Conservation (phyloP, 2,797 vertebrate genomes). For the Myotis planiceps region DNA sequence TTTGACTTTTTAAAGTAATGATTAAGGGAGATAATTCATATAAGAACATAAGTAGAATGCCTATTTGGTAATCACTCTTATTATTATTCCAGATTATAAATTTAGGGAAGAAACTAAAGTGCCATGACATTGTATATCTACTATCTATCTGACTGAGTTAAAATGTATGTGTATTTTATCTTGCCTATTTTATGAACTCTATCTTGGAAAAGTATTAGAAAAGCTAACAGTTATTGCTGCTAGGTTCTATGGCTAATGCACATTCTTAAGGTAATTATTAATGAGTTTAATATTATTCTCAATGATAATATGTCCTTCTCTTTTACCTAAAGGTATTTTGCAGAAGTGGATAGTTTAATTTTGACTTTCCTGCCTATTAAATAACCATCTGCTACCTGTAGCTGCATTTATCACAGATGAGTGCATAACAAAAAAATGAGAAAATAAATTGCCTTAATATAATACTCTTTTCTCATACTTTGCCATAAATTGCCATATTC, state of each 20-base stretch:
- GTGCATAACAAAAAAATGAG: slow-evolving; percentile 18
- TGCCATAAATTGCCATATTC: slow-evolving; percentile 48
- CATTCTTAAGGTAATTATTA: slow-evolving; percentile 43
- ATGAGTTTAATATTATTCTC: slow-evolving; percentile 40
- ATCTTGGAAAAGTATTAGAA: slow-evolving; percentile 31
- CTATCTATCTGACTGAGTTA: not conserved
- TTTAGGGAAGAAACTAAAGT: not conserved
- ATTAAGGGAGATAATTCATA: not conserved
- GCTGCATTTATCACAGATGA: slow-evolving; percentile 51
- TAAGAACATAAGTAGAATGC: not conserved
- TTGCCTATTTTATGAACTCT: not conserved
- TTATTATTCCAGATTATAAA: not conserved
- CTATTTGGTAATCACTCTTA: not conserved
- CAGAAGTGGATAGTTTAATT: slow-evolving; percentile 53
- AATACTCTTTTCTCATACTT: slow-evolving; percentile 22
- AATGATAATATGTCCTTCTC: slow-evolving; percentile 14
- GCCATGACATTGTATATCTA: not conserved
- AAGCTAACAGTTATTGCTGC: not conserved
- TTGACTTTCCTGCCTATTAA: slow-evolving; percentile 56
- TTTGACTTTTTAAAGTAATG: not conserved
- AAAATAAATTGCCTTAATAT: slow-evolving; percentile 59
- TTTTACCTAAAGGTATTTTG: slow-evolving; percentile 52
- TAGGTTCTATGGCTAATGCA: slow-evolving; percentile 6
- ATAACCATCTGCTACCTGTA: slow-evolving; percentile 60
- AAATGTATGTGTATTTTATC: slow-evolving; percentile 26